Conservation (phyloP, 1,140 invertebrate species). For the Euschistus heros region DNA sequence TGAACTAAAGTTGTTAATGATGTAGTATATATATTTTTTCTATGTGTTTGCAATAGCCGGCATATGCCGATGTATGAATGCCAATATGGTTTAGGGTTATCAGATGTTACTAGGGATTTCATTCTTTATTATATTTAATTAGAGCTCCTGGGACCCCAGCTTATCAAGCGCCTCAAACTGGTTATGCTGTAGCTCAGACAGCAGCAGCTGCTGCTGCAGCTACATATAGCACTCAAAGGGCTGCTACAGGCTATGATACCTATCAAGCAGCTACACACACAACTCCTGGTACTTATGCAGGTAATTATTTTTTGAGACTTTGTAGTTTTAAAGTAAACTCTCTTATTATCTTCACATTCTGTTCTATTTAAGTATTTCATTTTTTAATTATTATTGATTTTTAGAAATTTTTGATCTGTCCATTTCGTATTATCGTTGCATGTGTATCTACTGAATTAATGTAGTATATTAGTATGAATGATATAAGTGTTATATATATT, state of each 20-base stretch:
- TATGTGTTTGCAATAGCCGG: background rate
- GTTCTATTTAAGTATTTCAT: too few species aligned
- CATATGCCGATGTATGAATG: background rate
- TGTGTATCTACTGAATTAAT: too few species aligned
- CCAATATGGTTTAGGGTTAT: background rate
- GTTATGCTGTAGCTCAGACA: conserved; percentile 64
- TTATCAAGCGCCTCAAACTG: conserved; percentile 62
- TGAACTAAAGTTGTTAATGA: too few species aligned
- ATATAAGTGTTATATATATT: too few species aligned
- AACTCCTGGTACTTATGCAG: conserved; percentile 42
- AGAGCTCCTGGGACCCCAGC: conserved; percentile 53
- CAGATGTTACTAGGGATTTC: background rate
- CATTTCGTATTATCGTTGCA: too few species aligned
- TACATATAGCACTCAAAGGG: conserved; percentile 63
- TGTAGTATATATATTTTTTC: too few species aligned
- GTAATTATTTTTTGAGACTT: too few species aligned
- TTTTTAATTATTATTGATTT: too few species aligned
- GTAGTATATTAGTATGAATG: too few species aligned
- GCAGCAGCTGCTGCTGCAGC: conserved; percentile 58
- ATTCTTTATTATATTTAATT: conserved; percentile 1
- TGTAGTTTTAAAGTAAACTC: too few species aligned
- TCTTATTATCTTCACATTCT: too few species aligned
- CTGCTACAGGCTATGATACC: conserved; percentile 62
- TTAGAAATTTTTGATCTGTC: too few species aligned
- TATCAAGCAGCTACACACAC: conserved; percentile 53